Evolutionary conservation across 2,888 invertebrate genomes (phyloP).

Genomic region (Anodontia alba): DNA sequence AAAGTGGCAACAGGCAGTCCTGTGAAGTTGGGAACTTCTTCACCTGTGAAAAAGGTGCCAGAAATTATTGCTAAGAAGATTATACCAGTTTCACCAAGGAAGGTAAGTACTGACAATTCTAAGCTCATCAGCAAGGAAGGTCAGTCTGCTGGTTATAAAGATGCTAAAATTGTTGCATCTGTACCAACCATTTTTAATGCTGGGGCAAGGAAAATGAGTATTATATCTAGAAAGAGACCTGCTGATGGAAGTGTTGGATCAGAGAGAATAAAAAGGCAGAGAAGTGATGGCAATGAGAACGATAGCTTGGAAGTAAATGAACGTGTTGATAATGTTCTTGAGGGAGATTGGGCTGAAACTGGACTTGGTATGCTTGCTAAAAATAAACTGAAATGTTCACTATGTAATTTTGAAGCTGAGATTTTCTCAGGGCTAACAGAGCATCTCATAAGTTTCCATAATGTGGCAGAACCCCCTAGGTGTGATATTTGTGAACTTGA

Average conservation of each 20-base stretch:
- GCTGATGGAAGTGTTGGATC: background rate
- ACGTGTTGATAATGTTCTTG: background rate
- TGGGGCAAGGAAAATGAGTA: slow-evolving; percentile 37
- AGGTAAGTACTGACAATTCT: background rate
- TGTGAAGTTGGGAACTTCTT: slow-evolving; percentile 12
- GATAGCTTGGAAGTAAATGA: background rate
- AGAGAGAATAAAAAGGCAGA: background rate
- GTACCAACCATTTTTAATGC: slow-evolving; percentile 45
- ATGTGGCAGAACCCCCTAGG: slow-evolving; percentile 52
- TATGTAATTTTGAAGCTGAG: slow-evolving; percentile 48
- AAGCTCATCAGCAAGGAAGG: background rate
- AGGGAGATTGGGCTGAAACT: background rate
- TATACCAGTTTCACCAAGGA: background rate
- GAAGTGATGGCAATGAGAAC: background rate
- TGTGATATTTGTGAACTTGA: slow-evolving; percentile 71
- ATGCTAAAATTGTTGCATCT: background rate
- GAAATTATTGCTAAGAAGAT: background rate
- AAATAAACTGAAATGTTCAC: slow-evolving; percentile 43
- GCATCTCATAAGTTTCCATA: slow-evolving; percentile 53
- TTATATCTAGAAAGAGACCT: slow-evolving; percentile 25
- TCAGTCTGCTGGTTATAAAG: background rate
- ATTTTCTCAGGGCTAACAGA: slow-evolving; percentile 49
- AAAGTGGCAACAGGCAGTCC: slow-evolving; percentile 15
- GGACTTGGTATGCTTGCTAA: background rate
- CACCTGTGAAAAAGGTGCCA: background rate